phyloP scores from a whole-genome alignment of 2,888 invertebrate genomes.

The Ochlodes sylvanus region DNA sequence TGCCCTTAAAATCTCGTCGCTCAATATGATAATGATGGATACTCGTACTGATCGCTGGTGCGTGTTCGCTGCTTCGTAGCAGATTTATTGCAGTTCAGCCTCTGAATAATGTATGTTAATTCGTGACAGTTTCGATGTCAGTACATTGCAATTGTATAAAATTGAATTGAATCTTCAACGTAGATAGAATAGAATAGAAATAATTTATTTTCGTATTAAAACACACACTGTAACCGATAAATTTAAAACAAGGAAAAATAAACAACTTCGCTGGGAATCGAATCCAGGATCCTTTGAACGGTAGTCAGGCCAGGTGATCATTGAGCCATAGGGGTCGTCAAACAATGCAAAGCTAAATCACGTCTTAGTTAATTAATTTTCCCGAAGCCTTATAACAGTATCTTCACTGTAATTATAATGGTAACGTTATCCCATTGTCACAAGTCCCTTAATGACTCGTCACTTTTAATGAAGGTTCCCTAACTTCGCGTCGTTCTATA shows the following conservation, averaged over 20 bases:
- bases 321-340: too few species aligned
- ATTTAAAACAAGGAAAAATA: too few species aligned
- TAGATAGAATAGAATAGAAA: too few species aligned
- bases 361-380: slow-evolving; percentile 1
- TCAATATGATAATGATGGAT: slow-evolving; percentile 77
- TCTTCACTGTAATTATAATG: slow-evolving; percentile 51
- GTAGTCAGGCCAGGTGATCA: too few species aligned
- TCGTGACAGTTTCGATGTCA: not conserved
- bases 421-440: slow-evolving; percentile 64
- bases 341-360: not conserved
- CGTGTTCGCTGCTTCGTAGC: slow-evolving; percentile 54
- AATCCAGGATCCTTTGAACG: too few species aligned
- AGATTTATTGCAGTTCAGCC: slow-evolving; percentile 58
- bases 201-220: too few species aligned
- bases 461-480: slow-evolving; percentile 61
- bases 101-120: slow-evolving; percentile 30
- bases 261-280: too few species aligned
- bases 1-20: slow-evolving; percentile 49
- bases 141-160: not conserved
- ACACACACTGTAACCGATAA: too few species aligned
- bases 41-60: slow-evolving; percentile 65
- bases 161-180: not conserved
- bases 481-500: slow-evolving; percentile 47
- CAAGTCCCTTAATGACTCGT: slow-evolving; percentile 56
- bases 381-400: slow-evolving; percentile 13